Conservation (phyloP, 2,113 vertebrate species). For the Python bivittatus region DNA sequence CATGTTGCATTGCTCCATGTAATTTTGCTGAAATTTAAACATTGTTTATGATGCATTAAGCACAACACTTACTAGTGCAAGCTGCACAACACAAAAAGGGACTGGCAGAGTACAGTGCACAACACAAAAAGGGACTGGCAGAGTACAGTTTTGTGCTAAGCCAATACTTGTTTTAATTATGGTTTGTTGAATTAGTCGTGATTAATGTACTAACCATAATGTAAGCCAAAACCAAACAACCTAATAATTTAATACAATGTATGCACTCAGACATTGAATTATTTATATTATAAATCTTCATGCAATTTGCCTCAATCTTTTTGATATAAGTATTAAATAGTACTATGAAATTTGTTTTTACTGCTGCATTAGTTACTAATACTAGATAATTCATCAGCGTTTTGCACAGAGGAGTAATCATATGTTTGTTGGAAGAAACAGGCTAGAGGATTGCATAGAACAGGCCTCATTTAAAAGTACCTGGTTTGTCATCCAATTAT, state of each 20-base stretch:
- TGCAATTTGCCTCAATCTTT: neutral
- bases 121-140: neutral
- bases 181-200: neutral
- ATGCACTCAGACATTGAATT: neutral
- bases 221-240: neutral
- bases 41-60: neutral
- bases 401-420: neutral
- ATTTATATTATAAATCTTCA: neutral
- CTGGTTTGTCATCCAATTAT: neutral
- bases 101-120: neutral
- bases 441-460: neutral
- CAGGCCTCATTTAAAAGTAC: neutral
- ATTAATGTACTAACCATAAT: neutral
- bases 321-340: neutral
- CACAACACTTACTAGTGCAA: neutral
- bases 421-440: neutral
- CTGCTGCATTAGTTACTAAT: neutral
- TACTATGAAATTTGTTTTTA: neutral
- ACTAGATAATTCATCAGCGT: neutral
- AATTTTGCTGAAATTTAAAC: neutral
- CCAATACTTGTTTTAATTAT: neutral
- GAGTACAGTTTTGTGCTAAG: neutral
- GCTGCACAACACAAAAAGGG: neutral
- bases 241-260: neutral
- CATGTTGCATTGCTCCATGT: neutral